A percentile compares a stretch with the other conserved stretches of the same genome.
Conservation (phyloP, 2,113 vertebrate genomes). For the Spea multiplicata region DNA sequence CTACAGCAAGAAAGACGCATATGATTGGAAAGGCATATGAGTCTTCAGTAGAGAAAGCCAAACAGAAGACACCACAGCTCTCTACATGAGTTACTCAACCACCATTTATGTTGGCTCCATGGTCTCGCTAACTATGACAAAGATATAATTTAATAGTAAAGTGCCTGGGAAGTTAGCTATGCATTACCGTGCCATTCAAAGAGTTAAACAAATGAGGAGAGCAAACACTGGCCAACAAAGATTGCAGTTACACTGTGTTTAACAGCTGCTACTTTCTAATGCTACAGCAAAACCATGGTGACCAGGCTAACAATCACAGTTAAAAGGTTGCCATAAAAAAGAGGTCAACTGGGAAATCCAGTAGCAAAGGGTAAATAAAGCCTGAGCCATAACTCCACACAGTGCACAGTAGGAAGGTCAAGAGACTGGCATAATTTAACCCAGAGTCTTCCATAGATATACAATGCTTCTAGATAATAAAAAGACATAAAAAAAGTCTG, state of each 20-base stretch:
- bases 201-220: slow-evolving; percentile 52
- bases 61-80: too few species aligned
- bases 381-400: slow-evolving; percentile 54
- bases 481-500: not conserved
- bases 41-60: too few species aligned
- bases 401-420: slow-evolving; percentile 35
- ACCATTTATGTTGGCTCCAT: too few species aligned
- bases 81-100: too few species aligned
- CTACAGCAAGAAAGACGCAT: too few species aligned
- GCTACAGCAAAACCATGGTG: slow-evolving; percentile 63
- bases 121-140: too few species aligned
- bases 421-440: slow-evolving; percentile 9
- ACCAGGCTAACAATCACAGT: slow-evolving; percentile 51
- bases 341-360: slow-evolving; percentile 52
- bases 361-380: slow-evolving; percentile 65
- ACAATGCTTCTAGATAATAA: not conserved
- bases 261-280: slow-evolving; percentile 64
- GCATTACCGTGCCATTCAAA: not conserved
- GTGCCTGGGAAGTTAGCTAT: too few species aligned
- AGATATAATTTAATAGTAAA: too few species aligned
- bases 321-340: slow-evolving; percentile 55
- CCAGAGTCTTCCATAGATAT: not conserved
- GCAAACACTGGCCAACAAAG: slow-evolving; percentile 65
- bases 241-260: slow-evolving; percentile 53
- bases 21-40: too few species aligned